Evolutionary conservation across 2,888 invertebrate genomes (phyloP).

Genomic region (Epicampocera succincta): DNA sequence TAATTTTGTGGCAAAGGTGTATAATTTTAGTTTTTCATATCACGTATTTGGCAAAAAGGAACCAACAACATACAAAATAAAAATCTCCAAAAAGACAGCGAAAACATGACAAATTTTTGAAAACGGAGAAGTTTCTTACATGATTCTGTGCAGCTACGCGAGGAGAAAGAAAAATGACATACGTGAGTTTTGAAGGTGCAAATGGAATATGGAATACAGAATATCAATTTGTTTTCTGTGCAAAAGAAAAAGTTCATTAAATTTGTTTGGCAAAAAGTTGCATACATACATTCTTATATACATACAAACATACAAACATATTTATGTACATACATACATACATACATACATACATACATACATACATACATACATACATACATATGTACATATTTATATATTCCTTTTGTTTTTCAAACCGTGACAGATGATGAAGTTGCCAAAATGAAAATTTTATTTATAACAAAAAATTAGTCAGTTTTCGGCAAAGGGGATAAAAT

Average conservation of each 20-base stretch:
- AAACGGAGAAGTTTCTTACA: conserved; percentile 12
- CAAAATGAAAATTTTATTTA: no score
- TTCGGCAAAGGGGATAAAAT: no score
- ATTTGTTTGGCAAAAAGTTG: conserved; percentile 28
- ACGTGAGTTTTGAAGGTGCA: conserved; percentile 66
- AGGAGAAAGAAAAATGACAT: conserved; percentile 53
- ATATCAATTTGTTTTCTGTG: conserved; percentile 54
- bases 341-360: not conserved
- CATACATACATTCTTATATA: no score
- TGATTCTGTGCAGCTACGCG: not conserved
- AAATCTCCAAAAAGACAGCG: no score
- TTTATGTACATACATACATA: no score
- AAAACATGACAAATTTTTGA: conserved; percentile 38
- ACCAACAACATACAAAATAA: conserved; percentile 21
- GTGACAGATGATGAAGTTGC: no score
- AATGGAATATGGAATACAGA: conserved; percentile 46
- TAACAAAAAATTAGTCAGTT: no score
- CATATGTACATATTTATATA: no score
- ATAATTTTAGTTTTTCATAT: conserved; percentile 55
- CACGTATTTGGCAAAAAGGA: conserved; percentile 40
- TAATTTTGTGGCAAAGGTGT: conserved; percentile 11
- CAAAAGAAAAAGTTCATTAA: conserved; percentile 56
- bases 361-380: not conserved
- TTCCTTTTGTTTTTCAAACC: no score
- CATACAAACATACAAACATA: no score